Evolutionary conservation across 2,888 invertebrate genomes (phyloP), one percentile per base, ranked within the genome.

Genomic region (Cephus spinipes): DNA sequence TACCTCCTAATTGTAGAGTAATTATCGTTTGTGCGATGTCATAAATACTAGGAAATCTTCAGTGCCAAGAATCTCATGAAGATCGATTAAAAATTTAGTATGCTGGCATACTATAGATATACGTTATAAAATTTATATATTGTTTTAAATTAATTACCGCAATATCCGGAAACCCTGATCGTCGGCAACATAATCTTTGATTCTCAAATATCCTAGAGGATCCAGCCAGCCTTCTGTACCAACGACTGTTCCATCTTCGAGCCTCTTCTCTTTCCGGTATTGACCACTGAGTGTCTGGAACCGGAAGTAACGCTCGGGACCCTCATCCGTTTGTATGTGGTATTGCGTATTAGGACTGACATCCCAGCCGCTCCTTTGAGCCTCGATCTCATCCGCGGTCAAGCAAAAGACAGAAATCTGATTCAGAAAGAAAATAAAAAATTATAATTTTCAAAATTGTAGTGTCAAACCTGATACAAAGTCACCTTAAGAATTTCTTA

Each of bases 311-410:
- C 97, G 93, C 90, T 97, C 97, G 32, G 96, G 96, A n/a, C 97
- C 97, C 91, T 97, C 97, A 88, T 98, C 97, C 15, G 97, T 97
- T 92, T 97, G 97, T 86, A 97, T 97, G 93, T 98, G 97, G 92
- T 97, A 97, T 92, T 97, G 97, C 79, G 95, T 95, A 75, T 94
- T 94, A 23, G 93, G 93, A 80, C 87, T 85, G 77, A 94, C 93
- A 87, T 95, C 95, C 93, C 95, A 95, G 71, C 94, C 93, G 85
- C 92, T 90, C 81, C 84, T 88, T 80, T 90, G 88, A 68, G 90
- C 90, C 86, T 90, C 90, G 83, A 90, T 89, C 83, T 90, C 87
- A 77, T 88, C 89, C 78, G 89, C 86, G 80, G 88, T 88, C 82
- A 90, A 82, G 81, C 90, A 90, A 78, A 88, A 83, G 77, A 89